A percentile compares a stretch with the other conserved stretches of the same genome.
Evolutionary conservation across 2,113 vertebrate species (phyloP).

Genomic region (Sinocyclocheilus rhinocerous): DNA sequence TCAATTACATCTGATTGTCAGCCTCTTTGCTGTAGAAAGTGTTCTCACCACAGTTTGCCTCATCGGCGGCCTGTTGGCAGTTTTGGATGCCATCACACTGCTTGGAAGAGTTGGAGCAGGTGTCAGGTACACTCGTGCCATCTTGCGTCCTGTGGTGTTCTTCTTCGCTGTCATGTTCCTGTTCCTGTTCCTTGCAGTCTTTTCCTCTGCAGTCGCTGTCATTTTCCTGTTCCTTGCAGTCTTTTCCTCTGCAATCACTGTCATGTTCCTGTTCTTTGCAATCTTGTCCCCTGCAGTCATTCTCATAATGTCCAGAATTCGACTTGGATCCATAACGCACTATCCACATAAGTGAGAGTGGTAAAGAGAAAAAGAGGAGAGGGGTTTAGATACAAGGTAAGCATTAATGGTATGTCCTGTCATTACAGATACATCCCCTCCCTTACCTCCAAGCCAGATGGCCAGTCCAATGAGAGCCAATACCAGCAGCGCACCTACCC

Average conservation of each 20-base stretch:
- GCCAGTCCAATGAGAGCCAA: constrained; percentile 62
- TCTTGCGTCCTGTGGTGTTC: neutral
- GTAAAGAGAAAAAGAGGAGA: neutral
- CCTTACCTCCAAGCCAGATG: constrained; percentile 76
- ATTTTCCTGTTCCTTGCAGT: too few relatives aligned
- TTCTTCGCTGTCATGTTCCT: too few relatives aligned
- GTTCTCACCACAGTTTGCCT: constrained; percentile 70
- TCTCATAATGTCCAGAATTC: neutral
- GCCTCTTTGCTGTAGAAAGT: neutral
- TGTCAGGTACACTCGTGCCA: constrained; percentile 41
- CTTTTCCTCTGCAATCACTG: neutral
- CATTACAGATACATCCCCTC: neutral
- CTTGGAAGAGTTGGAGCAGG: constrained; percentile 63
- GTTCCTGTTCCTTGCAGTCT: too few relatives aligned
- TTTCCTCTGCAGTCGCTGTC: neutral
- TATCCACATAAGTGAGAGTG: constrained; percentile 38
- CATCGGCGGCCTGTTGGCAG: constrained; percentile 66
- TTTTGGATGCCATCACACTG: constrained; percentile 64
- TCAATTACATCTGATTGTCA: neutral
- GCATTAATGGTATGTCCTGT: neutral
- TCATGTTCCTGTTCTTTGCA: neutral
- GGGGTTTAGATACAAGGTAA: neutral
- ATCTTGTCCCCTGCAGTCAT: neutral
- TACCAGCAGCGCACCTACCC: constrained; percentile 56
- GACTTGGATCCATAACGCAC: constrained; percentile 62